A percentile compares a stretch with the other conserved stretches of the same genome.
These are phyloP conservation scores for Hippocampus abdominalis DNA, from an alignment of 2,113 vertebrate species.

Conservation along the genomic window DNA sequence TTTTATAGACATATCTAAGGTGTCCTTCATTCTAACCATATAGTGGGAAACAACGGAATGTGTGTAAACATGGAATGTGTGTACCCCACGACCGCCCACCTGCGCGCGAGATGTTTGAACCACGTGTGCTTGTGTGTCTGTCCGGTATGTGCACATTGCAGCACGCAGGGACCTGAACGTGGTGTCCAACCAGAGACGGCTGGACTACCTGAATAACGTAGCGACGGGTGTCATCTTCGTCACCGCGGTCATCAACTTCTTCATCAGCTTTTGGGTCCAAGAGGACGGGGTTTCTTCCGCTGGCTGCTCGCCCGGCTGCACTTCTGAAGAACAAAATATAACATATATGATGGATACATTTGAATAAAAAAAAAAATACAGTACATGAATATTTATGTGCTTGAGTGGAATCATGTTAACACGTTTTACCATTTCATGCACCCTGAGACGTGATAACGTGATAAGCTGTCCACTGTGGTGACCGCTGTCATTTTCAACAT, in stretches of 20 bases:
- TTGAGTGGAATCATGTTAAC: background rate
- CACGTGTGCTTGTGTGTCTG: conserved; percentile 20
- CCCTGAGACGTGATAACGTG: too few relatives aligned
- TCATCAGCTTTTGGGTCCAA: conserved; percentile 69
- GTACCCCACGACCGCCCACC: conserved; percentile 2
- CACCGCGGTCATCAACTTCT: conserved; percentile 63
- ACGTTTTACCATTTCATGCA: too few relatives aligned
- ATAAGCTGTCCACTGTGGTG: too few relatives aligned
- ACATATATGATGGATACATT: conserved; percentile 13
- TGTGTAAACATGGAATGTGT: background rate
- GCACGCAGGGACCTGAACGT: conserved; percentile 71
- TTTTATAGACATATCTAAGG: background rate
- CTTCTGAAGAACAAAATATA: conserved; percentile 44
- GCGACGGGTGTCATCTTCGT: conserved; percentile 60
- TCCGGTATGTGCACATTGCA: conserved; percentile 36
- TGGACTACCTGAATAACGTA: conserved; percentile 69
- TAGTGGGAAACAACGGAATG: background rate
- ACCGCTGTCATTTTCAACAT: background rate
- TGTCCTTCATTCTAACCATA: background rate
- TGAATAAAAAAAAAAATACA: background rate
- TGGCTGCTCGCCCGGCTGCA: conserved; percentile 68
- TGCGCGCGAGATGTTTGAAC: conserved; percentile 50
- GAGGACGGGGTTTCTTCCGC: conserved; percentile 70
- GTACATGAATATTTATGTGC: background rate
- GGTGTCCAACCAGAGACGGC: conserved; percentile 67